phyloP scores from a whole-genome alignment of 1,140 invertebrate genomes.

The Anastrepha ludens region DNA sequence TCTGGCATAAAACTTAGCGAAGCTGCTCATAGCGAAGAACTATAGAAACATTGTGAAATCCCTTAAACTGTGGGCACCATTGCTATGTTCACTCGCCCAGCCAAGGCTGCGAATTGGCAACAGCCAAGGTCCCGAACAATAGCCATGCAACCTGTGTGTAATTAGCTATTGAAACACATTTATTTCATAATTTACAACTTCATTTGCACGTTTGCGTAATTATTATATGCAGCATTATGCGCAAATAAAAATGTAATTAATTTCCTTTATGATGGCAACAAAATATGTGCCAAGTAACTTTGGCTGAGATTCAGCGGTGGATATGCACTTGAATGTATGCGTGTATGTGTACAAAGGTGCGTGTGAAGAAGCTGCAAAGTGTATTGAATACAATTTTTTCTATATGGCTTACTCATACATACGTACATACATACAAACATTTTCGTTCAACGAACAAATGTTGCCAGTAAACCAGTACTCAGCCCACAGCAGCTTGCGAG shows the following conservation, averaged over 20 bases:
- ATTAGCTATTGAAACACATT: conserved; percentile 34
- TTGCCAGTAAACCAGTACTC: background rate
- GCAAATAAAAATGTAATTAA: conserved; percentile 73
- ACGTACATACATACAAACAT: background rate
- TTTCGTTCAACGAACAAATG: background rate
- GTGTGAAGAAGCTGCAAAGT: background rate
- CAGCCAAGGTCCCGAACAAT: too few relatives aligned
- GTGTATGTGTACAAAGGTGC: background rate
- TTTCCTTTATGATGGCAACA: conserved; percentile 61
- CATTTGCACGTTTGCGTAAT: conserved; percentile 74
- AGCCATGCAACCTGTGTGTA: background rate
- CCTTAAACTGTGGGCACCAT: too few relatives aligned
- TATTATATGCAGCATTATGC: conserved; percentile 73
- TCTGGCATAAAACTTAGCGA: too few relatives aligned
- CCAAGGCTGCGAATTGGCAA: too few relatives aligned
- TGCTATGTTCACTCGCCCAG: too few relatives aligned
- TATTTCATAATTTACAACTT: conserved; percentile 71
- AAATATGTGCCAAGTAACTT: background rate
- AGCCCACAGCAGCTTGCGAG: too few relatives aligned
- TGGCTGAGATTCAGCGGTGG: background rate
- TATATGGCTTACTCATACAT: background rate
- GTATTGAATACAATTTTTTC: background rate
- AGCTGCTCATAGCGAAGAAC: too few relatives aligned
- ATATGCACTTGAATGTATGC: background rate
- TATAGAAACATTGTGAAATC: too few relatives aligned